These are phyloP conservation scores for Pantherophis alleghaniensis DNA, from an alignment of 2,797 vertebrate genomes.

Conservation along the genomic window DNA sequence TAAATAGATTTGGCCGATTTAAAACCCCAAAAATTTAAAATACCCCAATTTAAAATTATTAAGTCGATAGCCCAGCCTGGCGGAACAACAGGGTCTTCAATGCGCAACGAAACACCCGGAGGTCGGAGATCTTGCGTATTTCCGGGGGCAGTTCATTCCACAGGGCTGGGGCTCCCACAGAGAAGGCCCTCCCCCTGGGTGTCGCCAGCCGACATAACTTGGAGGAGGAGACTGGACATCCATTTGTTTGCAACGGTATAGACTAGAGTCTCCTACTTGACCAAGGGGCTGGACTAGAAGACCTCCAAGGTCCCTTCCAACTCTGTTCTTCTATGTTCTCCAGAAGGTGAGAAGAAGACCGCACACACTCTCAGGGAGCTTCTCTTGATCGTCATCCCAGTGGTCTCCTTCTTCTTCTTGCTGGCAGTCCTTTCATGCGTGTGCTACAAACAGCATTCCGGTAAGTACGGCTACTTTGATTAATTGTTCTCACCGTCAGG, in stretches of 20 bases:
- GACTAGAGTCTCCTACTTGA: neutral
- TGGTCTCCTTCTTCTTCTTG: neutral
- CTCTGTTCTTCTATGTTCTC: neutral
- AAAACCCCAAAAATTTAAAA: no score
- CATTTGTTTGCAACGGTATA: neutral
- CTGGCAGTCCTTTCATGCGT: neutral
- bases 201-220: no score
- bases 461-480: neutral
- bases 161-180: no score
- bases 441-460: neutral
- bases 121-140: no score
- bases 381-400: neutral
- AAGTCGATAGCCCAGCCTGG: no score
- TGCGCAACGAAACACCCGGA: no score
- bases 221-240: no score
- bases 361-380: neutral
- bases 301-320: neutral
- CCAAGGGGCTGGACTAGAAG: neutral
- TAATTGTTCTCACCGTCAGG: neutral
- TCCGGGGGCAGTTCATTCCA: no score
- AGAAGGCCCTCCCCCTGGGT: no score
- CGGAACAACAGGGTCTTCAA: no score
- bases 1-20: no score
- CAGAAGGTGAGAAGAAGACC: neutral
- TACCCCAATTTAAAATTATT: no score